Evolutionary conservation across 2,113 vertebrate species (phyloP), one percentile per base, ranked within the genome.

Genomic region (Ptyas mucosa): DNA sequence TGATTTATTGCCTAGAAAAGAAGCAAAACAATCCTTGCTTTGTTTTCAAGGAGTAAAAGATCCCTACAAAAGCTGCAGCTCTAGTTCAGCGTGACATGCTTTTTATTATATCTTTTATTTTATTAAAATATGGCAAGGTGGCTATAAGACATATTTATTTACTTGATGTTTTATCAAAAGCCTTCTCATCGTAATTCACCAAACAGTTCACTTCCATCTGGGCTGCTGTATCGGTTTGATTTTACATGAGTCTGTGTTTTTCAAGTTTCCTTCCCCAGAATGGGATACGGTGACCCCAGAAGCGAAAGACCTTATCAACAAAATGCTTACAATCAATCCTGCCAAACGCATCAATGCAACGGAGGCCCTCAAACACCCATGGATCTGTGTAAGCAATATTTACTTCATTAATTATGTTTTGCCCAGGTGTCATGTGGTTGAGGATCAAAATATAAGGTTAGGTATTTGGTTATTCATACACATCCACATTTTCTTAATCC

Each of bases 291-390:
- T 99, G 96, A 99, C 99, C 75, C 99, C 99, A 69, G 99, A 99
- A 97, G 99, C 99, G 96, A 99, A 99, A 98, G 99, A 99, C 96
- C 98, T 99, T 90, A 99, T 99, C 97, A 99, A 99, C 94, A 99
- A 99, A 97, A 99, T 99, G 99, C 98, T 99, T 93, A 99, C 99
- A 69, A 99, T 99, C 93, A 99, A 99, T 94, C 99, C 99, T 39
- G 99, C 98, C 86, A 99, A 99, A 96, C 98, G 99, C 85, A 98
- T 99, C 96, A 99, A 98, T 0, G 99, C 99, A 86, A 98, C 98
- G 0, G 99, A 99, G 91, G 99, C 98, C 0, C 98, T 99, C 90
- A 99, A 99, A 95, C 99, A 99, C 94, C 99, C 99, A 15, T 99
- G 99, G 99, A 99, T 99, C 98, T 99, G 98, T 91, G 99, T 99